Conservation (phyloP, 2,797 vertebrate species). For the Silurus lanzhouensis region DNA sequence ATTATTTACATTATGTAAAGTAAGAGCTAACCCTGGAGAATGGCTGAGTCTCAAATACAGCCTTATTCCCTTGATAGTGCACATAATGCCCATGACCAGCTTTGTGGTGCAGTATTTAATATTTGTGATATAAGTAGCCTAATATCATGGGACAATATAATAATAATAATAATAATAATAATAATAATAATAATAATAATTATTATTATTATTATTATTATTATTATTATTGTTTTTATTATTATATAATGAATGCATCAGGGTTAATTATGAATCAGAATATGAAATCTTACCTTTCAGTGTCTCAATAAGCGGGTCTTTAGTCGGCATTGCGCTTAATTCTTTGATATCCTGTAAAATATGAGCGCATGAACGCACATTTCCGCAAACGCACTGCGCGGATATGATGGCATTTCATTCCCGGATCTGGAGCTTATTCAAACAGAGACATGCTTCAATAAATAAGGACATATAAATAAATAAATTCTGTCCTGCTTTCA, state of each 20-base stretch:
- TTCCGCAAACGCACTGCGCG: neutral
- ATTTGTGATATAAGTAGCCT: too few relatives aligned
- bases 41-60: neutral
- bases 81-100: neutral
- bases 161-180: neutral
- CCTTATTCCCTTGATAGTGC: neutral
- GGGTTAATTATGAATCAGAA: too few relatives aligned
- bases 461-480: neutral
- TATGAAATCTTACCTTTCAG: constrained; percentile 50
- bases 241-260: neutral
- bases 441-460: neutral
- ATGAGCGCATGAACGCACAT: neutral
- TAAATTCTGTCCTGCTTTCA: neutral
- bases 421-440: neutral
- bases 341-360: neutral
- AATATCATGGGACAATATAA: too few relatives aligned
- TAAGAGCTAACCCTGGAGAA: neutral
- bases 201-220: neutral
- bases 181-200: neutral
- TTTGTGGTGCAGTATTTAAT: neutral
- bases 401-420: neutral
- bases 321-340: constrained; percentile 49
- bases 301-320: constrained; percentile 53
- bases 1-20: neutral
- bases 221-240: neutral